Evolutionary conservation across 2,113 vertebrate genomes (phyloP).

Genomic region (Rhinichthys klamathensis): DNA sequence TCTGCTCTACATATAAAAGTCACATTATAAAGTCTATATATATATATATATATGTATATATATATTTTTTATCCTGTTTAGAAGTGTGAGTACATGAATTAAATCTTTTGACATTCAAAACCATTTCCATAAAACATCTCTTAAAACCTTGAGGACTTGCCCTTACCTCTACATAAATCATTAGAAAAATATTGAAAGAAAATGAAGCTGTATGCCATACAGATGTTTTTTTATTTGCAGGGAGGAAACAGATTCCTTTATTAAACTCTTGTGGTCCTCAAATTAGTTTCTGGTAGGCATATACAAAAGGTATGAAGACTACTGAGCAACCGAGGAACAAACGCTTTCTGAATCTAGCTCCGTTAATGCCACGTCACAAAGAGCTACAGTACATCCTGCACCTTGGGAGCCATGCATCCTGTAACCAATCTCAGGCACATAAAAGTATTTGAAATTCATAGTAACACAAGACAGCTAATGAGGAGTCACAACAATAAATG

Average conservation of each 20-base stretch:
- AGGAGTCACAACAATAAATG: constrained; percentile 31
- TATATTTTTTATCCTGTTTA: background rate
- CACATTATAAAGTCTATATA: background rate
- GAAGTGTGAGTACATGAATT: constrained; percentile 37
- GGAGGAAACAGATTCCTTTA: background rate
- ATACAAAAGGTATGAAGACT: background rate
- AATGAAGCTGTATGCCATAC: background rate
- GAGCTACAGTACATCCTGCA: constrained; percentile 51
- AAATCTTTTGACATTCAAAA: constrained; percentile 27
- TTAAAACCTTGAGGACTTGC: background rate
- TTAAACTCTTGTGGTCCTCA: background rate
- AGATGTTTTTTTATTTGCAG: background rate
- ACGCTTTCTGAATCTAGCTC: constrained; percentile 16
- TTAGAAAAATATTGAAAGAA: background rate
- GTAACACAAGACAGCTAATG: background rate
- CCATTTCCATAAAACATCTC: constrained; percentile 1
- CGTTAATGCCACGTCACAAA: constrained; percentile 45
- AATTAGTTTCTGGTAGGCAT: background rate
- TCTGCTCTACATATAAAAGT: constrained; percentile 29
- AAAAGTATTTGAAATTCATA: constrained; percentile 16
- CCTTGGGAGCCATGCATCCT: constrained; percentile 28
- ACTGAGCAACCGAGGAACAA: background rate
- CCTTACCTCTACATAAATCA: background rate
- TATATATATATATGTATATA: background rate
- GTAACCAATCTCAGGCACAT: constrained; percentile 55